A percentile compares a stretch with the other conserved stretches of the same genome.
These are phyloP conservation scores for Xyliphius kryptos DNA, from an alignment of 2,113 vertebrate species.

Conservation along the genomic window DNA sequence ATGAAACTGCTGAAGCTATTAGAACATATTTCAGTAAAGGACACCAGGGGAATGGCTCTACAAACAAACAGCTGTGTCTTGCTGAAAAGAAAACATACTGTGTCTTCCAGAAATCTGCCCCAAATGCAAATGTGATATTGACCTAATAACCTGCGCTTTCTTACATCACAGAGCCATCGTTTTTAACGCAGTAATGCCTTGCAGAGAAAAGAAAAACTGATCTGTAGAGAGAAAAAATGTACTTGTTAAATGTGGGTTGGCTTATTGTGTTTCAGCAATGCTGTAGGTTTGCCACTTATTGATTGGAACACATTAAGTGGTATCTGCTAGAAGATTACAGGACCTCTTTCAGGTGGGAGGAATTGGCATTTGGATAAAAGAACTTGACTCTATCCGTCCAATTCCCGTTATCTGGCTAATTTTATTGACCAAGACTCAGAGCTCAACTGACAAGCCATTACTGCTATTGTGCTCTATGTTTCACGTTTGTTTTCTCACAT, in stretches of 20 bases:
- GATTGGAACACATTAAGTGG: slow-evolving; percentile 41
- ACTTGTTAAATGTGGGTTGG: too few species aligned
- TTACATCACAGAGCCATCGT: too few species aligned
- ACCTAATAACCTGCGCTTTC: too few species aligned
- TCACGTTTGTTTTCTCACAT: too few species aligned
- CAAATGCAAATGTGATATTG: slow-evolving; percentile 56
- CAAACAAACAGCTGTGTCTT: too few species aligned
- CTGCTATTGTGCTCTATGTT: slow-evolving; percentile 14
- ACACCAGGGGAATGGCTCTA: slow-evolving; percentile 50
- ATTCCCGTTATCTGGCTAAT: slow-evolving; percentile 33
- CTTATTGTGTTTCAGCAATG: slow-evolving; percentile 22
- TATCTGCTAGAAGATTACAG: slow-evolving; percentile 41
- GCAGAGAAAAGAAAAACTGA: slow-evolving; percentile 9
- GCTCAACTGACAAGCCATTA: slow-evolving; percentile 18
- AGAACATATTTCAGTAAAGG: slow-evolving; percentile 57
- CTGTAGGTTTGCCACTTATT: slow-evolving; percentile 44
- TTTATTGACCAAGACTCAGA: slow-evolving; percentile 32
- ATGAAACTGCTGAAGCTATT: slow-evolving; percentile 53
- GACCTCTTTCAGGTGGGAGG: slow-evolving; percentile 19
- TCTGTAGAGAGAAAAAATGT: too few species aligned
- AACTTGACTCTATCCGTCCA: too few species aligned
- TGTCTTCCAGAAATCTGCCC: slow-evolving; percentile 53
- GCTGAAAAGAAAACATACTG: too few species aligned
- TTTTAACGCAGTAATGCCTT: neutral
- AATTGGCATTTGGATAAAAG: slow-evolving; percentile 46